phyloP scores from a whole-genome alignment of 2,113 vertebrate genomes.

The Mixornis gularis region DNA sequence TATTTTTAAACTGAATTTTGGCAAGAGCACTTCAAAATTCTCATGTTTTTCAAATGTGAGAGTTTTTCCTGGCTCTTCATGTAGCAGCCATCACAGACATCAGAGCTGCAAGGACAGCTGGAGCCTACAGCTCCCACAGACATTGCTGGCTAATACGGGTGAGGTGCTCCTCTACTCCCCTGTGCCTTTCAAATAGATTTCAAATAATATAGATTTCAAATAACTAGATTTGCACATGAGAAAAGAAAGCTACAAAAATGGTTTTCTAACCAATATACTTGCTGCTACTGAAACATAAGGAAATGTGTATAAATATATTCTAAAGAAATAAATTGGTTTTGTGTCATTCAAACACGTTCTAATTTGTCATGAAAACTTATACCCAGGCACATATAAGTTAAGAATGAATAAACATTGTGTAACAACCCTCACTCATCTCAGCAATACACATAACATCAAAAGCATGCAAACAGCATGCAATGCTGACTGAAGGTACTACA shows the following conservation, averaged over 20 bases:
- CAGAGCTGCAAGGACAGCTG: not conserved
- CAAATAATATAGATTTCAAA: not conserved
- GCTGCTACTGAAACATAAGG: not conserved
- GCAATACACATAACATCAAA: not conserved
- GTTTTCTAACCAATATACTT: not conserved
- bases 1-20: not conserved
- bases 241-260: not conserved
- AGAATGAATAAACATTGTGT: not conserved
- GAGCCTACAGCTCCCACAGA: not conserved
- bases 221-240: not conserved
- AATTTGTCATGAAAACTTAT: conserved; percentile 7
- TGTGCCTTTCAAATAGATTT: not conserved
- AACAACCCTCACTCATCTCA: not conserved
- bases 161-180: not conserved
- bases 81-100: not conserved
- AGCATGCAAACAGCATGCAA: not conserved
- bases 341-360: not conserved
- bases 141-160: not conserved
- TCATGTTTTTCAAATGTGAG: not conserved
- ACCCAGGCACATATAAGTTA: not conserved
- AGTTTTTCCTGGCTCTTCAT: not conserved
- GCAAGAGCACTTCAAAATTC: not conserved
- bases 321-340: not conserved
- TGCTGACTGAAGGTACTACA: not conserved
- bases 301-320: not conserved